Percentiles rank a stretch among this genome's conserved stretches.
Conservation (phyloP, 1,140 invertebrate species). For the Drosophila auraria region DNA sequence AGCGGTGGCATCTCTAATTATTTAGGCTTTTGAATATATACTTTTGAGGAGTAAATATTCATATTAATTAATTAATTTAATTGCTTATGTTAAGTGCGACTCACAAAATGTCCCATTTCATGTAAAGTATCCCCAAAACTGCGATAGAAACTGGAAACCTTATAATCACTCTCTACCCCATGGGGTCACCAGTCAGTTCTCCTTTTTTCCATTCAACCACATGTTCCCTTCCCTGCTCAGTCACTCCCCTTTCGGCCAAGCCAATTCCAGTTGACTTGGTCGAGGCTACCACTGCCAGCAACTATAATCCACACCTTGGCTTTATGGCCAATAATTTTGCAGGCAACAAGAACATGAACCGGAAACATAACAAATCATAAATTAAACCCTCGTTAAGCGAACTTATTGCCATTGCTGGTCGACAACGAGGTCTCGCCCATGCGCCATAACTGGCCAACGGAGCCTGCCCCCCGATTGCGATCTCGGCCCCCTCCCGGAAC, state of each 20-base stretch:
- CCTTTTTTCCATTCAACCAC: background rate
- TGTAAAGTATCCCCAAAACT: background rate
- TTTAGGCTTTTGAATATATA: background rate
- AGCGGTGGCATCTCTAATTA: background rate
- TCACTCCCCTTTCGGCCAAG: conserved; percentile 15
- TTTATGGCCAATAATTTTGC: conserved; percentile 81
- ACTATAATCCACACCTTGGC: conserved; percentile 82
- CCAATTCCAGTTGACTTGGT: conserved; percentile 30
- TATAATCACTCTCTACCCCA: conserved; percentile 1
- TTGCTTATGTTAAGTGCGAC: background rate
- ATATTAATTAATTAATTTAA: background rate
- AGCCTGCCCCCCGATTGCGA: conserved; percentile 22
- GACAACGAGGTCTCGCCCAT: conserved; percentile 67
- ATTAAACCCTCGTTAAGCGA: conserved; percentile 85
- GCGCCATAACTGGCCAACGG: conserved; percentile 64
- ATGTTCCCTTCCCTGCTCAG: conserved; percentile 1
- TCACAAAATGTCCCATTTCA: background rate
- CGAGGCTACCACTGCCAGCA: conserved; percentile 53
- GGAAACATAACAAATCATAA: conserved; percentile 85
- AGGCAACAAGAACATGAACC: conserved; percentile 76
- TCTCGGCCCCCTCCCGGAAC: background rate
- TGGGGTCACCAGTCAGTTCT: conserved; percentile 14
- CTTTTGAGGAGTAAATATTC: background rate
- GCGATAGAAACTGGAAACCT: background rate
- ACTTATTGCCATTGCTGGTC: conserved; percentile 79